A percentile compares a stretch with the other conserved stretches of the same genome.
Conservation (phyloP, 2,797 vertebrate genomes). For the Pelobates cultripes region DNA sequence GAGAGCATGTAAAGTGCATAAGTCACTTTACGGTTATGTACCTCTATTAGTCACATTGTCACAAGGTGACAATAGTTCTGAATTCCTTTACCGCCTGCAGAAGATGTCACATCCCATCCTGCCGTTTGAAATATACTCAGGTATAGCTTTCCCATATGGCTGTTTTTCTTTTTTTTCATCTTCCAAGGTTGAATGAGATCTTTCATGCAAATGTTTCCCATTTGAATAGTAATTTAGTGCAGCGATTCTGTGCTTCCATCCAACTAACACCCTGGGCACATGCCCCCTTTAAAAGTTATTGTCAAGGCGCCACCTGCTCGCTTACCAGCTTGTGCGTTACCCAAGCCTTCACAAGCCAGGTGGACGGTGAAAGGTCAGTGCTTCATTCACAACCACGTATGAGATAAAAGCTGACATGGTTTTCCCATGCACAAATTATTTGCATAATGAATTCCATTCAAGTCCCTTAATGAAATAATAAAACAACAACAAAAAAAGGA, state of each 20-base stretch:
- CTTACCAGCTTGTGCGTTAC: constrained; percentile 28
- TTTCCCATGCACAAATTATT: constrained; percentile 34
- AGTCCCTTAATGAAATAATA: constrained; percentile 46
- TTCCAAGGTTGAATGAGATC: constrained; percentile 18
- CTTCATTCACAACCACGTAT: constrained; percentile 25
- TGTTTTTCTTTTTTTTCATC: neutral
- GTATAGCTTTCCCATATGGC: constrained; percentile 6
- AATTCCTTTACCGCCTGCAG: constrained; percentile 14
- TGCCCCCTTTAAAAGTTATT: constrained; percentile 26
- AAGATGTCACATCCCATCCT: constrained; percentile 27
- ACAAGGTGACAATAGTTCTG: constrained; percentile 16
- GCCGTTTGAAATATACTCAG: constrained; percentile 5
- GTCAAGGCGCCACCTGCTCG: constrained; percentile 45
- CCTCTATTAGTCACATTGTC: constrained; percentile 11
- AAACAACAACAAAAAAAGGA: constrained; percentile 28
- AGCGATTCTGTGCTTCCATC: constrained; percentile 1
- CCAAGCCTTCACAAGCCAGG: constrained; percentile 42
- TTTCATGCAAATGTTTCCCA: constrained; percentile 33
- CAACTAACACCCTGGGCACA: constrained; percentile 23
- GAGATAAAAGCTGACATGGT: constrained; percentile 44
- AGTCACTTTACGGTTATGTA: constrained; percentile 23
- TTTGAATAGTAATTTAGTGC: constrained; percentile 30
- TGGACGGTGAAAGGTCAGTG: constrained; percentile 39
- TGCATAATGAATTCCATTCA: constrained; percentile 48
- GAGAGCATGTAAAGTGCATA: constrained; percentile 5